A percentile compares a stretch with the other conserved stretches of the same genome.
These are phyloP conservation scores for Cheilosia urbana DNA, from an alignment of 2,888 invertebrate species.

Conservation along the genomic window DNA sequence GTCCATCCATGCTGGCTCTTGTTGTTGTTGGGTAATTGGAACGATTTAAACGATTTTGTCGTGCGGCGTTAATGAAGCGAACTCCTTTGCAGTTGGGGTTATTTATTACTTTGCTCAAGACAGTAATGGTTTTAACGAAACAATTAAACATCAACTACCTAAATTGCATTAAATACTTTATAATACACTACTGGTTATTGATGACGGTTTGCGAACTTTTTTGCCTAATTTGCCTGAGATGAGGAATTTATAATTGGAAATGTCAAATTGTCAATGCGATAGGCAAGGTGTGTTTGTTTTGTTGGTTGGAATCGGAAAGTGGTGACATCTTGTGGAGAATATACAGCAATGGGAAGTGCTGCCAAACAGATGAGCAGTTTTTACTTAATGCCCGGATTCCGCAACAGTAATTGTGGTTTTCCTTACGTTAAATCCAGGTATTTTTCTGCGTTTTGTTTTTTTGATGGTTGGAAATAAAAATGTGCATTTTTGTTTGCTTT, in stretches of 20 bases:
- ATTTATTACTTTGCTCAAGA: slow-evolving; percentile 4
- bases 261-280: slow-evolving; percentile 50
- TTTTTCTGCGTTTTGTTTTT: no score
- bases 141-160: slow-evolving; percentile 30
- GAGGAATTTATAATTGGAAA: slow-evolving; percentile 30
- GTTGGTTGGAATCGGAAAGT: not conserved
- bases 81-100: not conserved
- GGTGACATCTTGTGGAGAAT: slow-evolving; percentile 2
- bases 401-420: no score
- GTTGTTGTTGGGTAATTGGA: slow-evolving; percentile 31
- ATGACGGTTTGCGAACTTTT: not conserved
- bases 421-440: no score
- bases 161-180: slow-evolving; percentile 9
- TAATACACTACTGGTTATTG: slow-evolving; percentile 9
- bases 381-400: no score
- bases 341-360: not conserved
- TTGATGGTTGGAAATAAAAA: no score
- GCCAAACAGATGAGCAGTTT: not conserved
- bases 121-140: slow-evolving; percentile 11
- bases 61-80: not conserved
- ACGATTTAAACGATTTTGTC: slow-evolving; percentile 12
- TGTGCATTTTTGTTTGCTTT: no score
- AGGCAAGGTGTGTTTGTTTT: slow-evolving; percentile 2
- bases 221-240: not conserved
- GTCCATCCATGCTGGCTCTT: slow-evolving; percentile 33